These are phyloP conservation scores for Pardalotus punctatus DNA, from an alignment of 2,113 vertebrate species.

Conservation along the genomic window DNA sequence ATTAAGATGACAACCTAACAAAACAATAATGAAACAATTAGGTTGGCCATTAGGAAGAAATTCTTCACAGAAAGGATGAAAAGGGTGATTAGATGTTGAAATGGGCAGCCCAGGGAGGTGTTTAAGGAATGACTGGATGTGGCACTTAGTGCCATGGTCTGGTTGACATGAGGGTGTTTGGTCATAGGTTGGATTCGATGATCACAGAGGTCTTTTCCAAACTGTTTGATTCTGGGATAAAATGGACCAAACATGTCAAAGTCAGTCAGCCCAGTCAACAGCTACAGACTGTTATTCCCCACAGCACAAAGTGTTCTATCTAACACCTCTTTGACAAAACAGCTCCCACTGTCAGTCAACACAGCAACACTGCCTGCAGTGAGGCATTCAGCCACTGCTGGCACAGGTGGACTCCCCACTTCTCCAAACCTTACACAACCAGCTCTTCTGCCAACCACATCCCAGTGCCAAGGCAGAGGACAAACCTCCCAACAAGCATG, in stretches of 20 bases:
- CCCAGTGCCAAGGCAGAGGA: neutral
- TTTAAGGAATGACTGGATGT: neutral
- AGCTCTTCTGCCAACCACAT: neutral
- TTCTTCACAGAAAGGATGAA: neutral
- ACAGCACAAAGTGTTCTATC: neutral
- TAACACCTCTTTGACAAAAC: neutral
- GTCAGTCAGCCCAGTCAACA: neutral
- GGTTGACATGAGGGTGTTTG: neutral
- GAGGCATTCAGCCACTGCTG: neutral
- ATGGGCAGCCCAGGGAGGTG: neutral
- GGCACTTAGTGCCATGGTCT: neutral
- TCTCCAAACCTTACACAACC: neutral
- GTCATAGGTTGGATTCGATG: accelerated
- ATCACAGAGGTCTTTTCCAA: neutral
- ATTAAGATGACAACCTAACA: neutral
- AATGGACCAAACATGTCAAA: neutral
- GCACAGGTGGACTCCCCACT: neutral
- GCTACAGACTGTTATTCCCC: neutral
- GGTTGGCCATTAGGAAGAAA: neutral
- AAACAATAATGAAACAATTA: neutral
- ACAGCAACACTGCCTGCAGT: neutral
- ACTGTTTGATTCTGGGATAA: neutral
- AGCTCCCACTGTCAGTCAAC: neutral
- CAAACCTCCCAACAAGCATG: accelerated
- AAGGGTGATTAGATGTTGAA: neutral